These are phyloP conservation scores for Stenchaetothrips biformis DNA, from an alignment of 2,888 invertebrate genomes.

Conservation along the genomic window DNA sequence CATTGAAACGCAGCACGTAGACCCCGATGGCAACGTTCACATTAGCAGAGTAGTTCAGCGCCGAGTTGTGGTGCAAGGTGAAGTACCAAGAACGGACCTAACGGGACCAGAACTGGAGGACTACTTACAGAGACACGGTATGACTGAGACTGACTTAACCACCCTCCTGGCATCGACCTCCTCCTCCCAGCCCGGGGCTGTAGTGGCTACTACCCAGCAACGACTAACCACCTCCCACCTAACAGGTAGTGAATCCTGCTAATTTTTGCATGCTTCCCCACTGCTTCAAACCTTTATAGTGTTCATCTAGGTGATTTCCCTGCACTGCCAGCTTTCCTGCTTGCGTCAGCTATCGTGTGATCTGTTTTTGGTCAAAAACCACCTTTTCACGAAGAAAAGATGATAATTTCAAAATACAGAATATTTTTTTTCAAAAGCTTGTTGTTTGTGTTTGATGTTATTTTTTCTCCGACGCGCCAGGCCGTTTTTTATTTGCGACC, in stretches of 20 bases:
- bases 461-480: too few species aligned
- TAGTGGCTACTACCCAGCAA: conserved; percentile 36
- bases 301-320: not conserved
- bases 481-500: too few species aligned
- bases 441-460: too few species aligned
- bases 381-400: not conserved
- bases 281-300: conserved; percentile 26
- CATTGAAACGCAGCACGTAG: conserved; percentile 50
- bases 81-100: conserved; percentile 37
- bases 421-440: too few species aligned
- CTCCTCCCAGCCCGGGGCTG: conserved; percentile 30
- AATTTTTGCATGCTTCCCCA: conserved; percentile 28
- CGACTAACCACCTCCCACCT: conserved; percentile 36
- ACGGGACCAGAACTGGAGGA: conserved; percentile 42
- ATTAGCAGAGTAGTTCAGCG: conserved; percentile 50
- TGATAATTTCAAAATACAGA: too few species aligned
- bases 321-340: conserved; percentile 9
- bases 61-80: conserved; percentile 47
- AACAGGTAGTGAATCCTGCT: conserved; percentile 38
- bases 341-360: not conserved
- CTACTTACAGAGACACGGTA: conserved; percentile 40
- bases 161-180: conserved; percentile 28
- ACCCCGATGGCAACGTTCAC: conserved; percentile 53
- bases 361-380: not conserved
- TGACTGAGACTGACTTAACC: conserved; percentile 30